phyloP scores from a whole-genome alignment of 2,113 vertebrate species.

The Apteryx owenii region DNA sequence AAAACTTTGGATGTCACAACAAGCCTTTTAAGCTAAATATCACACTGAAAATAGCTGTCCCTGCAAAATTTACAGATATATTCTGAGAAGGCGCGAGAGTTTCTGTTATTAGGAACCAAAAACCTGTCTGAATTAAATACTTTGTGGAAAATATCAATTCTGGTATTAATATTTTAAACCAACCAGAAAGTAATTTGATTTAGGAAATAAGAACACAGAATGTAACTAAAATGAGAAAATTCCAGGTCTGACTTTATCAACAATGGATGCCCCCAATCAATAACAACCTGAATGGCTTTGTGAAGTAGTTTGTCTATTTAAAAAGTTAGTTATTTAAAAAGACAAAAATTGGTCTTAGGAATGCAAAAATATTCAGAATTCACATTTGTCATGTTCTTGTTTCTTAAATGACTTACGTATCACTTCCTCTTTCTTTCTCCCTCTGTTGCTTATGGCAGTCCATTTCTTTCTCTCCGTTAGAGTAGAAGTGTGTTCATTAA shows the following conservation, averaged over 20 bases:
- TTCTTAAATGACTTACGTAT: background rate
- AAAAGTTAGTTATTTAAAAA: background rate
- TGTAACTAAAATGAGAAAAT: background rate
- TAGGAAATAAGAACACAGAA: background rate
- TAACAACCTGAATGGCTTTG: background rate
- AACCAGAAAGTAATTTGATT: background rate
- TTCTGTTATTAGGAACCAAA: background rate
- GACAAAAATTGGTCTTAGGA: background rate
- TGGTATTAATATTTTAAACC: background rate
- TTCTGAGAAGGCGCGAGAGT: background rate
- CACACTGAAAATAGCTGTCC: background rate
- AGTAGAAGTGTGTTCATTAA: background rate
- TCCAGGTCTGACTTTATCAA: background rate
- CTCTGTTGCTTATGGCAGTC: background rate
- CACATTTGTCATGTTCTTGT: rapidly evolving
- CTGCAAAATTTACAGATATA: background rate
- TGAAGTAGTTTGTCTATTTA: background rate
- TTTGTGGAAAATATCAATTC: background rate
- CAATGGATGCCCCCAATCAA: background rate
- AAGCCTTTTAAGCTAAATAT: background rate
- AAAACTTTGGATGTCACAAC: background rate
- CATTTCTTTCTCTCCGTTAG: background rate
- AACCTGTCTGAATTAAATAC: background rate
- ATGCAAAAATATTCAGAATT: background rate
- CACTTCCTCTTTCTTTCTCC: background rate